These are phyloP conservation scores for Andrena fulva DNA, from an alignment of 2,888 invertebrate genomes.

Conservation along the genomic window DNA sequence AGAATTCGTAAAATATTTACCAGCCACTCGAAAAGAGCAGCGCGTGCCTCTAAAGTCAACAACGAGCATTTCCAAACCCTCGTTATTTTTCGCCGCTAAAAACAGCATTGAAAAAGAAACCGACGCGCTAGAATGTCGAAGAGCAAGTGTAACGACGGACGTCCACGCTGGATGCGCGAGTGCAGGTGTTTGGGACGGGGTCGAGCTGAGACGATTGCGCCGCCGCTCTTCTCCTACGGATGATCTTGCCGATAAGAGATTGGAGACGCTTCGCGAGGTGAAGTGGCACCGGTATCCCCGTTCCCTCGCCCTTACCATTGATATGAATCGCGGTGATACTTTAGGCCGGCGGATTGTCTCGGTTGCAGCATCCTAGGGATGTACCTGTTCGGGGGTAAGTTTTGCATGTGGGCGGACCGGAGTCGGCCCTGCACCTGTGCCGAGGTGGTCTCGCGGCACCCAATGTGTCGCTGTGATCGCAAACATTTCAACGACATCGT, in stretches of 20 bases:
- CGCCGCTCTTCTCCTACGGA: not conserved
- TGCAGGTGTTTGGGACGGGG: not conserved
- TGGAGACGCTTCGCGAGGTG: slow-evolving; percentile 35
- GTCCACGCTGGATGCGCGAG: too few species aligned
- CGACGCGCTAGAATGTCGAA: too few species aligned
- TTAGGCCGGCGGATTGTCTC: slow-evolving; percentile 84
- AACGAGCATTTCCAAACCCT: too few species aligned
- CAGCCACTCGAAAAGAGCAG: too few species aligned
- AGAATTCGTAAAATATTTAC: too few species aligned
- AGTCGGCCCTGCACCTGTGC: slow-evolving; percentile 96
- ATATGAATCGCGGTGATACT: slow-evolving; percentile 77
- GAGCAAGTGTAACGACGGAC: too few species aligned
- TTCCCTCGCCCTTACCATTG: slow-evolving; percentile 23
- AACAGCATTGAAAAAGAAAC: too few species aligned
- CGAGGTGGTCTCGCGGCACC: slow-evolving; percentile 95
- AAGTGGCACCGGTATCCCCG: slow-evolving; percentile 18
- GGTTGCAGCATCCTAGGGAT: slow-evolving; percentile 98
- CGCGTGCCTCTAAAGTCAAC: too few species aligned
- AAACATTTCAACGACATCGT: slow-evolving; percentile 99
- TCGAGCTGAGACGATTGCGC: not conserved
- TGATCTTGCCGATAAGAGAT: not conserved
- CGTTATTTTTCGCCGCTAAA: too few species aligned
- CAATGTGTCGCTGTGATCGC: slow-evolving; percentile 97
- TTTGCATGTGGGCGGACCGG: slow-evolving; percentile 98
- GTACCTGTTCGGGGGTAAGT: slow-evolving; percentile 99